Conservation (phyloP, 2,113 vertebrate species). For the Gymnorhina tibicen region DNA sequence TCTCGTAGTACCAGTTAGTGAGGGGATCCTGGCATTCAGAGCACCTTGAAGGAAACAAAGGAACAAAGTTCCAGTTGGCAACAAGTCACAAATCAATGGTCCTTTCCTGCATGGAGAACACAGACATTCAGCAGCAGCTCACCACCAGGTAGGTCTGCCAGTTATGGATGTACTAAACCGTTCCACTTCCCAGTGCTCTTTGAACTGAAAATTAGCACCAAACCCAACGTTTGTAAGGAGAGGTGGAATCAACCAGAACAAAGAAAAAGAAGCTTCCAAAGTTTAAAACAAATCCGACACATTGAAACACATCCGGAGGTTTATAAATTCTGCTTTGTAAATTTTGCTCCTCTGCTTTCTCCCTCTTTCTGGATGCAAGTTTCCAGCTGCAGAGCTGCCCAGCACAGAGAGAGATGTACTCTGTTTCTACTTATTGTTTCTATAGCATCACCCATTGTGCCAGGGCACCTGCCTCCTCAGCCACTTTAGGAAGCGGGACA, state of each 20-base stretch:
- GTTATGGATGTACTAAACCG: neutral
- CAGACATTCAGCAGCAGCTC: neutral
- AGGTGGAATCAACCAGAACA: neutral
- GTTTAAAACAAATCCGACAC: neutral
- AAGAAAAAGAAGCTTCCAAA: neutral
- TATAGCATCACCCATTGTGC: neutral
- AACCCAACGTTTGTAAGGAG: neutral
- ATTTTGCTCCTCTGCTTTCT: neutral
- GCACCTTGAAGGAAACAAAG: slow-evolving; percentile 75
- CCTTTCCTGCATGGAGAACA: neutral
- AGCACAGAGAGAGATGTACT: neutral
- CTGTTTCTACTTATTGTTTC: neutral
- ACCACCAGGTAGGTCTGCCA: neutral
- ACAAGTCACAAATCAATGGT: neutral
- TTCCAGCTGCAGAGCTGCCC: neutral
- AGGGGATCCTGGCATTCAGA: slow-evolving; percentile 91
- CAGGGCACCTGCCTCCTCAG: neutral
- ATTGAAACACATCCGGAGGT: neutral
- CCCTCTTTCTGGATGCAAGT: neutral
- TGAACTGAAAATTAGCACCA: neutral
- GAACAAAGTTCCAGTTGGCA: neutral
- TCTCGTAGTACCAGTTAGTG: slow-evolving; percentile 95
- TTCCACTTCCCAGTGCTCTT: neutral
- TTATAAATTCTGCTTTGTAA: neutral
- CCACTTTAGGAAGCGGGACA: neutral